phyloP scores from a whole-genome alignment of 2,888 invertebrate species.

The Dryococelus australis region DNA sequence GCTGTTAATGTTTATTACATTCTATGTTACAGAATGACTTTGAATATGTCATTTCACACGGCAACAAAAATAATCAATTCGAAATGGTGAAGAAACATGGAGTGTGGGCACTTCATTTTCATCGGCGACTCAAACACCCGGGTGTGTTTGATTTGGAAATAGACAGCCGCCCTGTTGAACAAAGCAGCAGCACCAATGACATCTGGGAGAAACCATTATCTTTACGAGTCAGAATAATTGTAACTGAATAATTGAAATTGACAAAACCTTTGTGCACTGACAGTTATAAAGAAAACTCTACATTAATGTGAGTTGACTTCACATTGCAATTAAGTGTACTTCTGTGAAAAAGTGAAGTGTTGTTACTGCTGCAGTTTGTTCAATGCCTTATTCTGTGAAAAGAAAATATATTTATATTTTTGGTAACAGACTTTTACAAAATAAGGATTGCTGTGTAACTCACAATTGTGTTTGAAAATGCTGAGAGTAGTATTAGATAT shows the following conservation, averaged over 20 bases:
- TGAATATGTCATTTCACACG: constrained; percentile 65
- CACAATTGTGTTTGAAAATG: background rate
- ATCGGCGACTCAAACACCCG: constrained; percentile 62
- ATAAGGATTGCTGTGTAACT: background rate
- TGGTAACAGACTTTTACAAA: background rate
- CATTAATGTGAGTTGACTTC: background rate
- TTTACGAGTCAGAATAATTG: constrained; percentile 62
- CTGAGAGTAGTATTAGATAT: background rate
- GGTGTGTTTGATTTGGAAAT: constrained; percentile 65
- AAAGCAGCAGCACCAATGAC: constrained; percentile 51
- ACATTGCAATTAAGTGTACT: background rate
- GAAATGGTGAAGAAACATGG: constrained; percentile 65
- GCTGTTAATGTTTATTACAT: background rate
- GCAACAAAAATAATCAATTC: constrained; percentile 66
- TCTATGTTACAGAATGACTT: constrained; percentile 60
- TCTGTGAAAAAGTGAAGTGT: constrained; percentile 3
- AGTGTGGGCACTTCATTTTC: constrained; percentile 68
- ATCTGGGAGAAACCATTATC: constrained; percentile 65
- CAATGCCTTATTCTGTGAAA: constrained; percentile 5
- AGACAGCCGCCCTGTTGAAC: constrained; percentile 59
- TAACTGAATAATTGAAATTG: constrained; percentile 58
- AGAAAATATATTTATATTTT: constrained; percentile 16
- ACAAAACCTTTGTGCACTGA: background rate
- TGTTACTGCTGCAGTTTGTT: background rate
- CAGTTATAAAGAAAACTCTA: background rate